A percentile compares a stretch with the other conserved stretches of the same genome.
phyloP scores from a whole-genome alignment of 1,140 invertebrate species.

The Drosophila triauraria region DNA sequence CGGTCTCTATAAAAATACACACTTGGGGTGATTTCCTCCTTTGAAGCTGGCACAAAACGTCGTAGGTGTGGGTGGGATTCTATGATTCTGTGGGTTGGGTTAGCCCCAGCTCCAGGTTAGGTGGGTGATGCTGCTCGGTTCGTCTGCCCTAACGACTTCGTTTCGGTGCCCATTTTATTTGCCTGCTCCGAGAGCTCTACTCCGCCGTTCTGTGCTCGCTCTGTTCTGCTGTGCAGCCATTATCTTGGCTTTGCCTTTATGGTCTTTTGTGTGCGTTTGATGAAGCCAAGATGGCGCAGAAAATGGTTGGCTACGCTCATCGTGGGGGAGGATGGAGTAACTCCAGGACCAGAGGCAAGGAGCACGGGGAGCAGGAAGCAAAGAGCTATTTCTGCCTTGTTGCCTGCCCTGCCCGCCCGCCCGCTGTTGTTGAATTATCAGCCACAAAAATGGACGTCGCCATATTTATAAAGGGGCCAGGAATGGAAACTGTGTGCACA shows the following conservation, averaged over 20 bases:
- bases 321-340: conserved; percentile 18
- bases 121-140: conserved; percentile 11
- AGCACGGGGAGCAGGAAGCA: conserved; percentile 30
- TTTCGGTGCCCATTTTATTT: conserved; percentile 81
- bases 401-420: conserved; percentile 17
- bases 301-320: conserved; percentile 54
- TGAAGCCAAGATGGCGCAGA: conserved; percentile 81
- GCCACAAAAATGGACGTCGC: conserved; percentile 82
- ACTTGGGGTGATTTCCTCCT: conserved; percentile 80
- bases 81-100: conserved; percentile 4
- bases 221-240: conserved; percentile 52
- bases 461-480: conserved; percentile 66
- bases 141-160: conserved; percentile 73
- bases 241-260: conserved; percentile 83
- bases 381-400: conserved; percentile 39
- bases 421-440: conserved; percentile 74
- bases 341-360: conserved; percentile 2
- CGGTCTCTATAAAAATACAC: conserved; percentile 83
- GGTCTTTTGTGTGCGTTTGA: conserved; percentile 83
- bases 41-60: conserved; percentile 72
- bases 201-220: conserved; percentile 23
- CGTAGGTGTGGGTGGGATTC: conserved; percentile 59
- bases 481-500: conserved; percentile 44
- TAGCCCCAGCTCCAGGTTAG: conserved; percentile 5
- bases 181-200: conserved; percentile 57